Evolutionary conservation across 1,140 invertebrate species (phyloP).

Genomic region (Vanessa tameamea): DNA sequence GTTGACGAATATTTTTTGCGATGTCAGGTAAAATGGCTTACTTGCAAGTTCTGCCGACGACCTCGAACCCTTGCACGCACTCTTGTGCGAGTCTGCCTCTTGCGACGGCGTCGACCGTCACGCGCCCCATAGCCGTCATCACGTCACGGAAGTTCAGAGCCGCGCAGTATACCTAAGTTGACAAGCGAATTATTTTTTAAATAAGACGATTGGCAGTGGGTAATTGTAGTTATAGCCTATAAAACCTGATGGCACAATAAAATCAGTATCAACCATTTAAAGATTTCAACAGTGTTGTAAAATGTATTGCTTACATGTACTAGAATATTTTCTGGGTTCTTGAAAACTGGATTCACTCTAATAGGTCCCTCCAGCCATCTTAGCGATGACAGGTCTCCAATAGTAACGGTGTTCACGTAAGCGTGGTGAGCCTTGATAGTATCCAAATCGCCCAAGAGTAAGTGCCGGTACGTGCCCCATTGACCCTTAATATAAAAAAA

Average conservation of each 20-base stretch:
- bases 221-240: background rate
- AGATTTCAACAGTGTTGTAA: background rate
- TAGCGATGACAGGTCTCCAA: slow-evolving; percentile 92
- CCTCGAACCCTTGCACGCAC: slow-evolving; percentile 88
- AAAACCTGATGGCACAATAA: background rate
- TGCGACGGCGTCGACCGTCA: slow-evolving; percentile 83
- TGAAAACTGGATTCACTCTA: slow-evolving; percentile 51
- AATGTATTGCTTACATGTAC: slow-evolving; percentile 71
- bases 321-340: slow-evolving; percentile 68
- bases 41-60: slow-evolving; percentile 82
- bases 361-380: slow-evolving; percentile 89
- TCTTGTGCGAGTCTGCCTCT: slow-evolving; percentile 82
- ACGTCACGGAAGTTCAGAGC: slow-evolving; percentile 90
- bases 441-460: slow-evolving; percentile 77
- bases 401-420: slow-evolving; percentile 88
- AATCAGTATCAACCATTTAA: background rate
- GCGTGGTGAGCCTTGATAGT: slow-evolving; percentile 83
- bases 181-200: background rate
- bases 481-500: slow-evolving; percentile 75
- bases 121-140: slow-evolving; percentile 88
- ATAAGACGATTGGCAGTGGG: background rate
- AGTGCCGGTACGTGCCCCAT: slow-evolving; percentile 91
- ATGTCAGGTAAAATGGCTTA: slow-evolving; percentile 37
- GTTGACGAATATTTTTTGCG: background rate
- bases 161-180: slow-evolving; percentile 82